A percentile compares a stretch with the other conserved stretches of the same genome.
These are phyloP conservation scores for Candidula unifasciata DNA, from an alignment of 2,888 invertebrate genomes.

Conservation along the genomic window DNA sequence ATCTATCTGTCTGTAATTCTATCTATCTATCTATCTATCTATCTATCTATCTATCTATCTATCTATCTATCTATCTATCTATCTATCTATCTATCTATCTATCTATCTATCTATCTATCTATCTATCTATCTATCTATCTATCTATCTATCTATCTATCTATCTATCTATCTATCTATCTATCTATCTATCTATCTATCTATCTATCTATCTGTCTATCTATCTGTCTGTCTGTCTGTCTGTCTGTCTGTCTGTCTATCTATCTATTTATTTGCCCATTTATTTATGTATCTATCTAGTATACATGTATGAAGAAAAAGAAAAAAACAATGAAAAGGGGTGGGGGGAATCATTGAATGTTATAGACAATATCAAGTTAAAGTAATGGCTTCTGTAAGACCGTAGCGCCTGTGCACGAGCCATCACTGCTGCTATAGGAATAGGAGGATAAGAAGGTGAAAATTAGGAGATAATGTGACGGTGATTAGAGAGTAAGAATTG, in stretches of 20 bases:
- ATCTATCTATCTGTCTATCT: not conserved
- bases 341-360: no score
- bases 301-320: no score
- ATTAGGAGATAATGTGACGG: no score
- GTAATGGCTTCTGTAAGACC: no score
- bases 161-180: not conserved
- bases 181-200: not conserved
- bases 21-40: not conserved
- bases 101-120: not conserved
- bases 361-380: no score
- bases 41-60: no score
- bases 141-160: not conserved
- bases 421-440: no score
- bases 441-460: no score
- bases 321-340: no score
- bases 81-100: not conserved
- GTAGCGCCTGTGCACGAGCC: no score
- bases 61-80: not conserved
- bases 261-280: not conserved
- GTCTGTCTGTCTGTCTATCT: not conserved
- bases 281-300: no score
- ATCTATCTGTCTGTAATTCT: not conserved
- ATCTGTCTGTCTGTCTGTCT: not conserved
- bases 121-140: not conserved
- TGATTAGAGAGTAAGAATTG: no score